Evolutionary conservation across 1,140 invertebrate species (phyloP), one percentile per base, ranked within the genome.

Genomic region (Brachionus rotundiformis): DNA sequence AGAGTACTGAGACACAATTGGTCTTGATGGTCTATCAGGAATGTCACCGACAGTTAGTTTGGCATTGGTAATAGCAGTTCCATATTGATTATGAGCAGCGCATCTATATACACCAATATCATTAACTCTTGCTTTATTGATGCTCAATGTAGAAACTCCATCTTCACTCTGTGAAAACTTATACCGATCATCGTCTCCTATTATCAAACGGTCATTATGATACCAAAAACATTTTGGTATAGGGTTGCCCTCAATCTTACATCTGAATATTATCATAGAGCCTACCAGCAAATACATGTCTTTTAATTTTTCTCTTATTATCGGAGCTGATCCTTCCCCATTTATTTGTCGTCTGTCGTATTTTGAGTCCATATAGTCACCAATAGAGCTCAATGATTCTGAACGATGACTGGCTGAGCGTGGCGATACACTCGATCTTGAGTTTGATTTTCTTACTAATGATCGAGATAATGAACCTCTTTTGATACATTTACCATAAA

Each of bases 211-310:
- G 82, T 89, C 89, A 76, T 90, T 89, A 49, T 88, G 86, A 81
- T 87, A 98, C 96, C 96, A 99, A 83, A 96, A 94, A n/a, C 98
- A 92, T 54, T 90, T 88, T 0, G 96, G 95, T 84, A 92, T 92
- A 0, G 95, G 95, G 84, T 94, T 93, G 0, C 95, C 95, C 4
- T 95, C 93, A 2, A 94, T 93, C 68, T 92, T 92, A 87, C 94
- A 97, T 8, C 91, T 90, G 5, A 98, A 88, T 82, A 93, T 91
- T 0, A 93, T 91, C 10, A 91, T 90, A 84, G 93, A 91, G 13
- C 92, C 93, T 77, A 93, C 92, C 31, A 92, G 90, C 82, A 96
- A 93, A 6, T 94, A 92, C 6, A 91, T 89, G 82, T 90, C 89
- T 23, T 86, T 84, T 3, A 91, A 87, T 82, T 91, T 91, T 79